Evolutionary conservation across 2,797 vertebrate genomes (phyloP).

Genomic region (Alectoris magna): DNA sequence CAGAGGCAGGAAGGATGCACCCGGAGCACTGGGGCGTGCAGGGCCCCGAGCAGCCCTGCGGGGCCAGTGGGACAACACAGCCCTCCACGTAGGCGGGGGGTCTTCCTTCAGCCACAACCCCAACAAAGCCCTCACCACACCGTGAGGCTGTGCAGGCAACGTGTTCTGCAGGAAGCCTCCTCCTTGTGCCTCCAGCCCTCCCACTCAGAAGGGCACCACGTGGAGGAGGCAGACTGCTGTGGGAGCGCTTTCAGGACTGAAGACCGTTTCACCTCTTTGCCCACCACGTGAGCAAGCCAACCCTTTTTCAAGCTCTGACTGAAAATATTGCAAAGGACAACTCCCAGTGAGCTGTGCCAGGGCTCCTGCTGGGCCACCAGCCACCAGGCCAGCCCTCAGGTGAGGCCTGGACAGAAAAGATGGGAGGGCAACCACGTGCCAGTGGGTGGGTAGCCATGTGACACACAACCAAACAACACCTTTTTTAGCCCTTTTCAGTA

Average conservation of each 20-base stretch:
- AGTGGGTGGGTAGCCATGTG: slow-evolving; percentile 58
- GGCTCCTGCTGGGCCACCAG: slow-evolving; percentile 18
- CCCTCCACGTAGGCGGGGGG: background rate
- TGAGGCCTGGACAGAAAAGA: slow-evolving; percentile 23
- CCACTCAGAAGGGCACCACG: background rate
- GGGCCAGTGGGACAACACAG: background rate
- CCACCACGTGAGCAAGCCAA: background rate
- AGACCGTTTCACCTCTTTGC: background rate
- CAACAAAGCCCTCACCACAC: background rate
- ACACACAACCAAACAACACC: slow-evolving; percentile 33
- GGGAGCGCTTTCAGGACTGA: background rate
- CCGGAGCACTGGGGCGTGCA: background rate
- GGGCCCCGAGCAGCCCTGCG: background rate
- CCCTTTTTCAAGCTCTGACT: background rate
- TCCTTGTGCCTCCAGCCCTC: background rate
- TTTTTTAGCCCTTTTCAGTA: slow-evolving; percentile 70
- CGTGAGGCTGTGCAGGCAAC: accelerated
- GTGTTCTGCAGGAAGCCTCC: background rate
- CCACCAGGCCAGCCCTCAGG: slow-evolving; percentile 40
- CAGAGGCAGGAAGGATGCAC: slow-evolving; percentile 14
- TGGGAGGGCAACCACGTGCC: slow-evolving; percentile 31
- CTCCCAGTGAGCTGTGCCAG: background rate
- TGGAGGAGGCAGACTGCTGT: background rate
- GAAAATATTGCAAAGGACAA: background rate
- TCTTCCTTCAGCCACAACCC: background rate